Percentiles rank a stretch among this genome's conserved stretches.
phyloP scores from a whole-genome alignment of 1,140 invertebrate genomes.

The Littorina saxatilis region DNA sequence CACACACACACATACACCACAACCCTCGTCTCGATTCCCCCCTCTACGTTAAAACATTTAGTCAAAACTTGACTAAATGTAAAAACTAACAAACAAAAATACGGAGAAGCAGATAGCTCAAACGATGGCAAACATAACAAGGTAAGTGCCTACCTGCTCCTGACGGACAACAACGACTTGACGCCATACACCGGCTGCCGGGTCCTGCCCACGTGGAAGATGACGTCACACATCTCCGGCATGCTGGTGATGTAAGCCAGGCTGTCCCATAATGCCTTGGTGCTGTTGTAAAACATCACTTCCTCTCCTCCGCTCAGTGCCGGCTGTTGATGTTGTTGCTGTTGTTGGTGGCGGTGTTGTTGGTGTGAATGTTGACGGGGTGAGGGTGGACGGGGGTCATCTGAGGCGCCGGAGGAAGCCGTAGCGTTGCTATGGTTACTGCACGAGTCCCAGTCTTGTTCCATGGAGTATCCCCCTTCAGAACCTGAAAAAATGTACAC shows the following conservation, averaged over 20 bases:
- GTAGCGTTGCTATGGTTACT: neutral
- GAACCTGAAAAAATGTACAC: neutral
- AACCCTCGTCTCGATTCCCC: too few relatives aligned
- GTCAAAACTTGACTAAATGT: too few relatives aligned
- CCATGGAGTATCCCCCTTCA: neutral
- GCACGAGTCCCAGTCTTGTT: conserved; percentile 6
- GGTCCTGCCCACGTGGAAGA: conserved; percentile 13
- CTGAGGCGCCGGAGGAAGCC: neutral
- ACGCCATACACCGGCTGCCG: conserved; percentile 21
- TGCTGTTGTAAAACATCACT: conserved; percentile 20
- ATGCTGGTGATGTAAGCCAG: conserved; percentile 28
- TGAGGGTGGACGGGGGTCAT: neutral
- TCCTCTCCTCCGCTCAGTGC: neutral
- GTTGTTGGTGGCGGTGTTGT: neutral
- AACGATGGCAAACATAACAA: too few relatives aligned
- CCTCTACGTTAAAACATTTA: too few relatives aligned
- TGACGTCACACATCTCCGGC: conserved; percentile 24
- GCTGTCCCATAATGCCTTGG: conserved; percentile 13
- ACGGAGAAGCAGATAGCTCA: neutral
- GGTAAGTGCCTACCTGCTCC: conserved; percentile 5
- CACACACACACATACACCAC: too few relatives aligned
- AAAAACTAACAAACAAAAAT: too few relatives aligned
- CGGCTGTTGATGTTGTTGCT: neutral
- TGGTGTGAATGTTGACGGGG: neutral
- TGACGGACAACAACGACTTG: conserved; percentile 9